Evolutionary conservation across 2,113 vertebrate species (phyloP), one percentile per base, ranked within the genome.

Genomic region (Halcyon senegalensis): DNA sequence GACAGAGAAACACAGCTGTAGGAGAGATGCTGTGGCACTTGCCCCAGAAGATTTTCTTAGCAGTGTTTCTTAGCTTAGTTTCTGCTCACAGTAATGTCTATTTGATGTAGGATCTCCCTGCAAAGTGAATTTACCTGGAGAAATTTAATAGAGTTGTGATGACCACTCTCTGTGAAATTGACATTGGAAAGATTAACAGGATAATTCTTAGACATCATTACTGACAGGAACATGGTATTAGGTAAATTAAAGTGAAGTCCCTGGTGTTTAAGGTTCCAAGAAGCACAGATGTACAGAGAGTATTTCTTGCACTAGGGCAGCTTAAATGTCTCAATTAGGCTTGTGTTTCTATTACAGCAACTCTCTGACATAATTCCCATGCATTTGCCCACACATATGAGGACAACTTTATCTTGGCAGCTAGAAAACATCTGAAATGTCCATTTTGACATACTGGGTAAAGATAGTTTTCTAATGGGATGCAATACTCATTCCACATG

Each of bases 281-380:
- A 97, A 97, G 44, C 82, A 80, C 73, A 96, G 91, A 91, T 90
- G 74, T 90, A 91, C 41, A 88, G 43, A 93, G 89, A 95, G 69
- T 76, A 93, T 96, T 95, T 96, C 81, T 97, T 96, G 66, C 66
- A 75, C 48, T 85, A 33, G 37, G 41, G 53, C 79, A 90, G 93
- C 84, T 98, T 96, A 93, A 97, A 96, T 97, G 35, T 97, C 95
- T 80, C 87, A 94, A 87, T 97, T 94, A 96, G 75, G 59, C 82
- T 96, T 91, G 63, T 75, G 39, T 95, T 97, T 96, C 76, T 97
- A 66, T 94, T 94, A 95, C 28, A 90, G 51, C 46, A 82, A 46
- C 33, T 93, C 84, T 81, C 78, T 95, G 80, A 64, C 60, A 95
- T 84, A 81, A 80, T 94, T 96, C 80, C 92, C 84, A 94, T 75